phyloP scores from a whole-genome alignment of 2,888 invertebrate genomes.

The Rotaria socialis region DNA sequence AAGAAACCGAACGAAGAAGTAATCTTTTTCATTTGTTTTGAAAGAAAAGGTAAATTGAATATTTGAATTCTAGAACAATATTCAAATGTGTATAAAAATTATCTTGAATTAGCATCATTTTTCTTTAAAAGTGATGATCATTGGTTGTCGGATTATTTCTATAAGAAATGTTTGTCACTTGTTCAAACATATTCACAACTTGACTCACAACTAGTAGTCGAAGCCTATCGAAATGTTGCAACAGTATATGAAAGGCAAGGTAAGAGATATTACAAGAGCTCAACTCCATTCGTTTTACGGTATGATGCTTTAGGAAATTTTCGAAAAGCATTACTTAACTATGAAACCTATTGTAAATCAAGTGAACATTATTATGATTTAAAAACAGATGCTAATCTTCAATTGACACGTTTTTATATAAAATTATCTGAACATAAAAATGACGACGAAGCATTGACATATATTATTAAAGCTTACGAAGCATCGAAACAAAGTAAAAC shows the following conservation, averaged over 20 bases:
- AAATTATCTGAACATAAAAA: slow-evolving; percentile 39
- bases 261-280: background rate
- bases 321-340: slow-evolving; percentile 25
- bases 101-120: slow-evolving; percentile 38
- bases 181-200: slow-evolving; percentile 38
- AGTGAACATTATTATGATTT: slow-evolving; percentile 33
- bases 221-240: slow-evolving; percentile 36
- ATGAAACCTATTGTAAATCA: slow-evolving; percentile 24
- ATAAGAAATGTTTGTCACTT: slow-evolving; percentile 37
- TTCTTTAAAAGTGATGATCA: slow-evolving; percentile 38
- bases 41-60: background rate
- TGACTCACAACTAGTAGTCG: slow-evolving; percentile 9
- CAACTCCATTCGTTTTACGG: too few species aligned
- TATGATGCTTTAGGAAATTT: too few species aligned
- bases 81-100: background rate
- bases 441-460: slow-evolving; percentile 5
- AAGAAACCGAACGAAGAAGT: slow-evolving; percentile 40
- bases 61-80: background rate
- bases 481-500: slow-evolving; percentile 40
- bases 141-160: slow-evolving; percentile 44
- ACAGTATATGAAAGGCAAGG: slow-evolving; percentile 40
- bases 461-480: slow-evolving; percentile 38
- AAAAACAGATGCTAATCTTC: background rate
- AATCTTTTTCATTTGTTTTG: background rate
- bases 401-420: slow-evolving; percentile 37